Evolutionary conservation across 2,113 vertebrate genomes (phyloP).

Genomic region (Conger conger): DNA sequence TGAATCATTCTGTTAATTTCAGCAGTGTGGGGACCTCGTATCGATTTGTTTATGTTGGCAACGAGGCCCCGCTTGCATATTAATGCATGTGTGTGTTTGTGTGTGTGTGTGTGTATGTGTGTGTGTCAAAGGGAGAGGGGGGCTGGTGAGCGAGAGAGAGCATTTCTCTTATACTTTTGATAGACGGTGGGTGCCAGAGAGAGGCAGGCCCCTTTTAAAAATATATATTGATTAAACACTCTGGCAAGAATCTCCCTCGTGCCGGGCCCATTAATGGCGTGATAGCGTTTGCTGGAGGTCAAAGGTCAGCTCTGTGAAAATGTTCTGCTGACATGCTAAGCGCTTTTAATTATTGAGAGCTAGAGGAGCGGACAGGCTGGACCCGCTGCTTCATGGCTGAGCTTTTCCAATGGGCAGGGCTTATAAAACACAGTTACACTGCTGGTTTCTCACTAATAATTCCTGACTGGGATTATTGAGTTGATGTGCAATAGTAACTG

Average conservation of each 20-base stretch:
- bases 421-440: too few species aligned
- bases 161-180: constrained; percentile 49
- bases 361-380: constrained; percentile 39
- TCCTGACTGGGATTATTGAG: too few species aligned
- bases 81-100: neutral
- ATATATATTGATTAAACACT: constrained; percentile 62
- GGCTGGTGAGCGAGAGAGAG: too few species aligned
- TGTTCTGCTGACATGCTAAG: constrained; percentile 53
- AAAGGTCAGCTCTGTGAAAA: constrained; percentile 52
- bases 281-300: constrained; percentile 55
- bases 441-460: too few species aligned
- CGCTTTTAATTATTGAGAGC: constrained; percentile 74
- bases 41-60: neutral
- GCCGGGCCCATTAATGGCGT: constrained; percentile 55
- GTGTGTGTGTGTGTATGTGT: neutral
- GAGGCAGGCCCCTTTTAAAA: constrained; percentile 47
- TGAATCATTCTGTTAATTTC: constrained; percentile 32
- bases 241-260: constrained; percentile 46
- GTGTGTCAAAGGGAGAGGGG: neutral
- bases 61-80: neutral
- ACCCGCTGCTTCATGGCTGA: too few species aligned
- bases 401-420: too few species aligned
- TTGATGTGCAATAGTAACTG: neutral
- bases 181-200: constrained; percentile 50
- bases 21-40: neutral